phyloP scores from a whole-genome alignment of 2,113 vertebrate species.

The Bubo blakistoni region DNA sequence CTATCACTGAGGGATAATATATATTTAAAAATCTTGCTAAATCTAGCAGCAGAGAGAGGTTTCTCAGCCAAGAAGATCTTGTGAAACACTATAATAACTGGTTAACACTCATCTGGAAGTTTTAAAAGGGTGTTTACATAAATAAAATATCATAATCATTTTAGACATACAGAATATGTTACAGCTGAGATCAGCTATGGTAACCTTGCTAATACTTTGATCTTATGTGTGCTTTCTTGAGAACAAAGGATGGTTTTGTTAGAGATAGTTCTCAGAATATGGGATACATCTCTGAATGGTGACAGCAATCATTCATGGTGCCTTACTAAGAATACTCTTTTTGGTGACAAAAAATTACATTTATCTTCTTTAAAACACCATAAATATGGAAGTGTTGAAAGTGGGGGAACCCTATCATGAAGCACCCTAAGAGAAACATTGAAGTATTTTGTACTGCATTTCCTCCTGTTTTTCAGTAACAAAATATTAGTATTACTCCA shows the following conservation, averaged over 20 bases:
- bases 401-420: background rate
- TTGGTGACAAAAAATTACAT: background rate
- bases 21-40: background rate
- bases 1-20: background rate
- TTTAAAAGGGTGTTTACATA: slow-evolving; percentile 15
- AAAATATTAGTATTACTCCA: background rate
- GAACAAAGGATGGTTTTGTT: background rate
- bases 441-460: background rate
- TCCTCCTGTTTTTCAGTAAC: background rate
- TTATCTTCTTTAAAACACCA: background rate
- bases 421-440: background rate
- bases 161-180: background rate
- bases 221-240: background rate
- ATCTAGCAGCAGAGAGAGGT: background rate
- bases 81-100: background rate
- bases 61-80: background rate
- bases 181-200: background rate
- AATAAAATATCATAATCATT: background rate
- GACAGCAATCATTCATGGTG: background rate
- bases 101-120: background rate
- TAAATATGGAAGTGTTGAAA: background rate
- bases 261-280: background rate
- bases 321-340: background rate
- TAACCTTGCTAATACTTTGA: background rate
- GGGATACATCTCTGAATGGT: background rate